phyloP scores from a whole-genome alignment of 2,113 vertebrate species.

The Naja naja region DNA sequence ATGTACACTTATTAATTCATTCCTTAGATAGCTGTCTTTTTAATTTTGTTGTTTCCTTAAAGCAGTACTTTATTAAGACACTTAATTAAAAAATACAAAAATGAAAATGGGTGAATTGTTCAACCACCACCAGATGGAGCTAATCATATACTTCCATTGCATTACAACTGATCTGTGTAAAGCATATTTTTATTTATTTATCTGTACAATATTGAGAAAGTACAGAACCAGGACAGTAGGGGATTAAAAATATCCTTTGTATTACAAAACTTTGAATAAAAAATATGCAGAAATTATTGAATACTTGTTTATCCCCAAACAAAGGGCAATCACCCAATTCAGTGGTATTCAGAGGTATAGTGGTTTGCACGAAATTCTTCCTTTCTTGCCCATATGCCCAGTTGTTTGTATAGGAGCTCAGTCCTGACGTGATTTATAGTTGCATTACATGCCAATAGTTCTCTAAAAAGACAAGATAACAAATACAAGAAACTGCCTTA shows the following conservation, averaged over 20 bases:
- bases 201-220: neutral
- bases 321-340: neutral
- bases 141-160: neutral
- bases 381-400: neutral
- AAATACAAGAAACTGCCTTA: neutral
- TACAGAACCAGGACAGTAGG: neutral
- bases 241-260: neutral
- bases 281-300: neutral
- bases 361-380: neutral
- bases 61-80: neutral
- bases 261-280: neutral
- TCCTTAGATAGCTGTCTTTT: neutral
- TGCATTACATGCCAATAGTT: neutral
- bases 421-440: neutral
- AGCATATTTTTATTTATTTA: neutral
- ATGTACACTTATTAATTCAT: neutral
- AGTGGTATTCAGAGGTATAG: neutral
- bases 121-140: constrained; percentile 57
- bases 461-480: neutral
- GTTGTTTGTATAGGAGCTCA: neutral
- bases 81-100: neutral
- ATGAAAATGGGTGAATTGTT: neutral
- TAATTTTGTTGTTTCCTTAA: neutral
- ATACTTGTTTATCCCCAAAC: neutral
- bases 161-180: accelerated